A percentile compares a stretch with the other conserved stretches of the same genome.
phyloP scores from a whole-genome alignment of 2,113 vertebrate genomes.

The Macrotus californicus region DNA sequence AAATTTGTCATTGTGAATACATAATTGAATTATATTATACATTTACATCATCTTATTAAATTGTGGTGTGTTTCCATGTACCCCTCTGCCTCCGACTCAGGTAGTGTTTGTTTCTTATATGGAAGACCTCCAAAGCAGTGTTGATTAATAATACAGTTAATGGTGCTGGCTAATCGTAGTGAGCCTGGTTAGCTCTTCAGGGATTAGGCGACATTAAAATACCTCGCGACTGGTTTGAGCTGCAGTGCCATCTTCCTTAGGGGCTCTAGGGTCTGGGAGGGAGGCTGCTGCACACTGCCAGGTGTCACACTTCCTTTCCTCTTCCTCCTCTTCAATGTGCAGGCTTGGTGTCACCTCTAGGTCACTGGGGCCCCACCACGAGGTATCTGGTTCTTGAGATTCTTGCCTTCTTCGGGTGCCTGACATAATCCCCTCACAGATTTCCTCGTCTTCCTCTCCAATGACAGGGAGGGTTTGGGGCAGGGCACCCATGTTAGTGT shows the following conservation, averaged over 20 bases:
- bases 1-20: not conserved
- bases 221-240: conserved; percentile 81
- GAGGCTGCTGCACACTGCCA: conserved; percentile 64
- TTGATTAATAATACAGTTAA: conserved; percentile 10
- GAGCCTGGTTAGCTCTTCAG: conserved; percentile 44
- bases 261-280: conserved; percentile 66
- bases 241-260: conserved; percentile 74
- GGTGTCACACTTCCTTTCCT: conserved; percentile 16
- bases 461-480: conserved; percentile 45
- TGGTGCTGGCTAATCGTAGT: conserved; percentile 2
- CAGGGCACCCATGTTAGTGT: conserved; percentile 34
- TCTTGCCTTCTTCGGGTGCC: conserved; percentile 62
- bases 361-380: conserved; percentile 41
- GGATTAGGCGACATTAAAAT: conserved; percentile 72
- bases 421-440: conserved; percentile 70
- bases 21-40: not conserved
- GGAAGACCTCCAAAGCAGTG: not conserved
- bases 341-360: conserved; percentile 78
- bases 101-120: not conserved
- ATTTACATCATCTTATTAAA: not conserved
- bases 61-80: not conserved
- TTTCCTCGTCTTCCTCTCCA: conserved; percentile 75
- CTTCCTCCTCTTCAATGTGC: conserved; percentile 89
- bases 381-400: conserved; percentile 61
- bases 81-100: not conserved